A percentile compares a stretch with the other conserved stretches of the same genome.
Evolutionary conservation across 2,888 invertebrate species (phyloP).

Genomic region (Clivina fossor): DNA sequence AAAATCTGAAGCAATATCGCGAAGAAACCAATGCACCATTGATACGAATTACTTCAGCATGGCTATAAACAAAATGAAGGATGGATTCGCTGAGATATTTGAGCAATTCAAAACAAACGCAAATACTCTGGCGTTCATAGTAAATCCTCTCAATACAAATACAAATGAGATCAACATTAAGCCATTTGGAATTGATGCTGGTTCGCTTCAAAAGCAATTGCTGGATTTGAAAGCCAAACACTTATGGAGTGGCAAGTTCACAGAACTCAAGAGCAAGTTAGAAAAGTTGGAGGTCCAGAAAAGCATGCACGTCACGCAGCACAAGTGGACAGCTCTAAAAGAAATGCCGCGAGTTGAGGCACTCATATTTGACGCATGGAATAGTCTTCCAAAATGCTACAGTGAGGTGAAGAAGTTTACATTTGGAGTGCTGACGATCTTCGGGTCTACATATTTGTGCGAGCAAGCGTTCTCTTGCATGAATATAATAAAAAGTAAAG

Average conservation of each 20-base stretch:
- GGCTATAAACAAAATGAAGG: slow-evolving; percentile 36
- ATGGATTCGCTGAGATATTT: slow-evolving; percentile 40
- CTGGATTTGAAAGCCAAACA: slow-evolving; percentile 43
- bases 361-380: slow-evolving; percentile 44
- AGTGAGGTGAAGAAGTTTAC: too few species aligned
- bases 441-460: slow-evolving; percentile 42
- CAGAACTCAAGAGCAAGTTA: slow-evolving; percentile 41
- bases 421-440: slow-evolving; percentile 40
- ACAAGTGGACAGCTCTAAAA: slow-evolving; percentile 44
- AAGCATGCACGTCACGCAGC: slow-evolving; percentile 39
- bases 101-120: slow-evolving; percentile 40
- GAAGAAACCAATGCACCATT: slow-evolving; percentile 38
- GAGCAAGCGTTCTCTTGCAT: slow-evolving; percentile 42
- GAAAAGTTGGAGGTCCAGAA: slow-evolving; percentile 44
- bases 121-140: slow-evolving; percentile 40
- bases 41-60: slow-evolving; percentile 35
- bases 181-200: slow-evolving; percentile 42
- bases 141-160: slow-evolving; percentile 43
- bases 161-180: slow-evolving; percentile 41
- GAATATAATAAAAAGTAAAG: slow-evolving; percentile 39
- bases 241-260: slow-evolving; percentile 44
- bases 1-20: slow-evolving; percentile 37
- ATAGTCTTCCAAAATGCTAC: slow-evolving; percentile 46
- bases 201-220: slow-evolving; percentile 42
- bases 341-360: slow-evolving; percentile 44